A percentile compares a stretch with the other conserved stretches of the same genome.
phyloP scores from a whole-genome alignment of 2,797 vertebrate genomes.

The Thalassophryne amazonica region DNA sequence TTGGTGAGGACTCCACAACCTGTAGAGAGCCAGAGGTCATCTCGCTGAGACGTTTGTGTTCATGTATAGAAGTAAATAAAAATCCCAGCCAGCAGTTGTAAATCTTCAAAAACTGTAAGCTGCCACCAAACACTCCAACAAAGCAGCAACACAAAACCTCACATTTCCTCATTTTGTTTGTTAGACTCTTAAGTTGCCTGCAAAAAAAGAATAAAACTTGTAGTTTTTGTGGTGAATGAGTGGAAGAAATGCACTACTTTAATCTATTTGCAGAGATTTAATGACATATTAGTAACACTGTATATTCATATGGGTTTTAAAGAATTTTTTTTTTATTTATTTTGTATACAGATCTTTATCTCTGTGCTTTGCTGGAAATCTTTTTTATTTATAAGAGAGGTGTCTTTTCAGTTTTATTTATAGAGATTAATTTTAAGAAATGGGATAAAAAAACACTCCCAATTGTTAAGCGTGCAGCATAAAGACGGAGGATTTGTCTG shows the following conservation, averaged over 20 bases:
- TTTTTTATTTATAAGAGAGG: slow-evolving; percentile 66
- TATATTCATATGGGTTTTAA: slow-evolving; percentile 67
- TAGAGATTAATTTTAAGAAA: slow-evolving; percentile 54
- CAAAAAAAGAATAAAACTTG: slow-evolving; percentile 17
- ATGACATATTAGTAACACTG: slow-evolving; percentile 71
- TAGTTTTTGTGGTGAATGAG: slow-evolving; percentile 51
- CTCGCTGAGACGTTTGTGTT: not conserved
- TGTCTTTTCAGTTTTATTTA: slow-evolving; percentile 59
- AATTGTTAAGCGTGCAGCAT: slow-evolving; percentile 8
- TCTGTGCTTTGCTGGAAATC: slow-evolving; percentile 68
- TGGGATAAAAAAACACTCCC: not conserved
- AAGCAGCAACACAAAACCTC: not conserved
- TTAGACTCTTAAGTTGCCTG: slow-evolving; percentile 50
- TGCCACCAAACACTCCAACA: slow-evolving; percentile 15
- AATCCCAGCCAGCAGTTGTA: slow-evolving; percentile 5
- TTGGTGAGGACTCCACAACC: not conserved
- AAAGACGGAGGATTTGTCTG: not conserved
- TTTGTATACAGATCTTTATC: slow-evolving; percentile 79
- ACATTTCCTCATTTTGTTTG: slow-evolving; percentile 10
- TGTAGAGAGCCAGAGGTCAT: not conserved
- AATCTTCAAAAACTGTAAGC: slow-evolving; percentile 8
- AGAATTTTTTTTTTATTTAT: slow-evolving; percentile 76
- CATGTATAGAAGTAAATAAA: not conserved
- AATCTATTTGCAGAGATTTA: slow-evolving; percentile 55
- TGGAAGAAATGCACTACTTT: slow-evolving; percentile 69